phyloP scores from a whole-genome alignment of 2,888 invertebrate genomes.

The Nematopogon swammerdamellus region DNA sequence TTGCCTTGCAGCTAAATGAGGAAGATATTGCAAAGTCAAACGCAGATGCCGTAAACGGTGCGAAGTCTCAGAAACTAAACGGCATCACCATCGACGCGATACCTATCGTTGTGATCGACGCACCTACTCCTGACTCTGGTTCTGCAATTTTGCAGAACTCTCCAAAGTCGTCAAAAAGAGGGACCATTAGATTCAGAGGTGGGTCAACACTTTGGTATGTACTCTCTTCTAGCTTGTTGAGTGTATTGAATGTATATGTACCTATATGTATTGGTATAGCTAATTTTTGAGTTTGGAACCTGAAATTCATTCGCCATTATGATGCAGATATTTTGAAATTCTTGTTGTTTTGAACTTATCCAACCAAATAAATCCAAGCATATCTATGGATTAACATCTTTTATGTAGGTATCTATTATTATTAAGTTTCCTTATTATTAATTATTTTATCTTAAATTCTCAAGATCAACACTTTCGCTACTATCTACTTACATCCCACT shows the following conservation, averaged over 20 bases:
- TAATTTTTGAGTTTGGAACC: too few relatives aligned
- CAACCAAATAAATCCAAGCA: background rate
- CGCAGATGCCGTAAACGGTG: conserved; percentile 23
- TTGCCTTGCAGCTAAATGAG: conserved; percentile 30
- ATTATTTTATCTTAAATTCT: too few relatives aligned
- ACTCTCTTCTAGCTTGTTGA: conserved; percentile 3
- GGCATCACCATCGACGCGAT: conserved; percentile 31
- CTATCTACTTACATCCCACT: too few relatives aligned
- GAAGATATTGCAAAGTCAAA: conserved; percentile 19
- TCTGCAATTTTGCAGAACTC: background rate
- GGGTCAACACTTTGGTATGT: conserved; percentile 11
- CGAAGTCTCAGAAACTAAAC: conserved; percentile 22
- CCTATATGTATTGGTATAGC: background rate
- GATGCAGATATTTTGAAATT: conserved; percentile 3
- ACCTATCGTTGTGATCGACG: conserved; percentile 32
- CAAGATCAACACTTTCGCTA: too few relatives aligned
- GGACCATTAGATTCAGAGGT: conserved; percentile 60
- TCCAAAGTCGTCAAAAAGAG: conserved; percentile 25
- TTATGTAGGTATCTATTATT: too few relatives aligned
- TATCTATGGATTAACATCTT: too few relatives aligned
- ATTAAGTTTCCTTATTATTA: too few relatives aligned
- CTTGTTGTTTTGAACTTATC: conserved; percentile 3
- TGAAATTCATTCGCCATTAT: too few relatives aligned
- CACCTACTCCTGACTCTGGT: conserved; percentile 24
- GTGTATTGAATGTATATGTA: conserved; percentile 5